Evolutionary conservation across 2,113 vertebrate genomes (phyloP).

Genomic region (Larimichthys polyactis): DNA sequence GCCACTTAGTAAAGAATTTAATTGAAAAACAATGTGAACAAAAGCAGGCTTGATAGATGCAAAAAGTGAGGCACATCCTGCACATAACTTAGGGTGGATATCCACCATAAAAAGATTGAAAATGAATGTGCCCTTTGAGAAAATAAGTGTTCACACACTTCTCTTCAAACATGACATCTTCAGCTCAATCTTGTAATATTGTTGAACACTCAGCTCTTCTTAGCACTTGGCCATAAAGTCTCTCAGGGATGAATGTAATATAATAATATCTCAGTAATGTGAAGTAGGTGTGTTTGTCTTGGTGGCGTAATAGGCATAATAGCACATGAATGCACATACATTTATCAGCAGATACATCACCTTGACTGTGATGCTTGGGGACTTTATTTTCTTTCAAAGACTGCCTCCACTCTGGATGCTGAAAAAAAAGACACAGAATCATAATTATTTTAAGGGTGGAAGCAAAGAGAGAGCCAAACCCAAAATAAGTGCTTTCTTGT

Average conservation of each 20-base stretch:
- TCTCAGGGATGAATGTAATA: neutral
- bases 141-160: neutral
- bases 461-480: neutral
- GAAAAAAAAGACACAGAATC: constrained; percentile 58
- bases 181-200: constrained; percentile 21
- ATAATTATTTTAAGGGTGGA: neutral
- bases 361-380: constrained; percentile 17
- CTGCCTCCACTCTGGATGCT: constrained; percentile 81
- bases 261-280: constrained; percentile 17
- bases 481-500: neutral
- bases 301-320: neutral
- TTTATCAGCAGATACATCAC: constrained; percentile 35
- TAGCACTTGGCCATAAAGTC: constrained; percentile 9
- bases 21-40: constrained; percentile 14
- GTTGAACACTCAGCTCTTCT: constrained; percentile 3
- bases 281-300: constrained; percentile 21
- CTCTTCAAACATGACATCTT: neutral
- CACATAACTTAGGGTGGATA: neutral
- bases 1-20: constrained; percentile 24
- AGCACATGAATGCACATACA: neutral
- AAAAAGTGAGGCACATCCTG: neutral
- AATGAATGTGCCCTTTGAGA: neutral
- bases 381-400: constrained; percentile 21
- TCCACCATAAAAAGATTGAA: neutral
- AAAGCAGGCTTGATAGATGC: neutral